phyloP scores from a whole-genome alignment of 1,140 invertebrate genomes.

The Thaumatotibia leucotreta region DNA sequence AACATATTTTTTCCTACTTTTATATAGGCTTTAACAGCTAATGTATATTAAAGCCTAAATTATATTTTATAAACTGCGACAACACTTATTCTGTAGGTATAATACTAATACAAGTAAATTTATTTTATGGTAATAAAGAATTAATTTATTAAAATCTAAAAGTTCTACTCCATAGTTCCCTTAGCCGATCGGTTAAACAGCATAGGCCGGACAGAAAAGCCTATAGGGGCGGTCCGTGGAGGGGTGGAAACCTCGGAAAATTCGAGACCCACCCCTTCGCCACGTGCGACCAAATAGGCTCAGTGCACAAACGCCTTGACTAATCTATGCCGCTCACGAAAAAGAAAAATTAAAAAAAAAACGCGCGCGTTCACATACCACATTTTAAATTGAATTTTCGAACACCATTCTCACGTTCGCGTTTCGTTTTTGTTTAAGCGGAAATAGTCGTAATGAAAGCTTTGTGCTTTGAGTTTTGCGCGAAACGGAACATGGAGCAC shows the following conservation, averaged over 20 bases:
- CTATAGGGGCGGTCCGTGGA: constrained; percentile 73
- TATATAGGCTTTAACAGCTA: too few relatives aligned
- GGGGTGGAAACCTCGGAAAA: constrained; percentile 75
- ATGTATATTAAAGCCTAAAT: too few relatives aligned
- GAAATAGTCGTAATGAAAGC: constrained; percentile 50
- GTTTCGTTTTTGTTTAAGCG: constrained; percentile 37
- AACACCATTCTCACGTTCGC: constrained; percentile 39
- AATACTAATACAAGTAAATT: too few relatives aligned
- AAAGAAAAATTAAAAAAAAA: constrained; percentile 55
- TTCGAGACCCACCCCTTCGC: constrained; percentile 67
- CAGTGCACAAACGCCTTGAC: constrained; percentile 62
- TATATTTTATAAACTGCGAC: too few relatives aligned
- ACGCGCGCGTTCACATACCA: constrained; percentile 28
- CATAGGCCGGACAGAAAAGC: constrained; percentile 76
- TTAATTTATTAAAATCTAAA: constrained; percentile 39
- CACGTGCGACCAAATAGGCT: constrained; percentile 70
- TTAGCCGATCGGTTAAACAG: constrained; percentile 70
- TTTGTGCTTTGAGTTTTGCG: constrained; percentile 57
- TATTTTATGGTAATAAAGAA: too few relatives aligned
- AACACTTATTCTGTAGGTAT: too few relatives aligned
- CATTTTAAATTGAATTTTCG: constrained; percentile 49
- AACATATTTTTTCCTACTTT: too few relatives aligned
- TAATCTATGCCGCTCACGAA: constrained; percentile 67
- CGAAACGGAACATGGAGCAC: constrained; percentile 62
- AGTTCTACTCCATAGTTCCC: constrained; percentile 46